phyloP scores from a whole-genome alignment of 2,113 vertebrate species.

The Hydropotes inermis region DNA sequence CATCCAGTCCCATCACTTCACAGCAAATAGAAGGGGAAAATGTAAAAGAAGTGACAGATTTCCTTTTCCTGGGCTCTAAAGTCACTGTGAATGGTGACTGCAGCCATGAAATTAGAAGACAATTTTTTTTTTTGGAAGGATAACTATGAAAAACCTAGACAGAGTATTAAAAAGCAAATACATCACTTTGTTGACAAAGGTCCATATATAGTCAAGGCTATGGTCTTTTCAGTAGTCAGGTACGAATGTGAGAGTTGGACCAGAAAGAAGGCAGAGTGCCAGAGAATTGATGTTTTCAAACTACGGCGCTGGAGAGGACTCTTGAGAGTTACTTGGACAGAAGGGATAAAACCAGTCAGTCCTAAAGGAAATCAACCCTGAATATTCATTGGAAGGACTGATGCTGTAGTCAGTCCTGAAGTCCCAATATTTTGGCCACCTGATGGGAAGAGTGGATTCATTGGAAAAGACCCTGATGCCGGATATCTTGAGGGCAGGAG shows the following conservation, averaged over 20 bases:
- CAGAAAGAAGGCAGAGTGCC: background rate
- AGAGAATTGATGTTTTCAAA: background rate
- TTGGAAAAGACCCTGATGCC: background rate
- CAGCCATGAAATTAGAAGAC: background rate
- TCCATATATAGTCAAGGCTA: background rate
- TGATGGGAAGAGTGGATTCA: background rate
- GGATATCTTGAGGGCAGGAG: background rate
- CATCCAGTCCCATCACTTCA: background rate
- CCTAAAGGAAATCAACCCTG: background rate
- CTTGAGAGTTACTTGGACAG: background rate
- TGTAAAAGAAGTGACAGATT: background rate
- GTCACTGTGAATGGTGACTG: background rate
- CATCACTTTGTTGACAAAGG: background rate
- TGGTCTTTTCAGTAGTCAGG: background rate
- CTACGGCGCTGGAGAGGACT: background rate
- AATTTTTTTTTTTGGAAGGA: background rate
- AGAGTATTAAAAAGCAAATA: background rate
- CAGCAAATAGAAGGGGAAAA: background rate
- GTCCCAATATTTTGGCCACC: background rate
- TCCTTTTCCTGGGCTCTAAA: background rate
- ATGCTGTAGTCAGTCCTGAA: background rate
- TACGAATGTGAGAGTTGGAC: background rate
- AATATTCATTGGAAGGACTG: background rate
- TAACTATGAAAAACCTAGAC: background rate
- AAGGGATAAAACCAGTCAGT: background rate